Evolutionary conservation across 2,888 invertebrate genomes (phyloP), one percentile per base, ranked within the genome.

Genomic region (Tillus elongatus): DNA sequence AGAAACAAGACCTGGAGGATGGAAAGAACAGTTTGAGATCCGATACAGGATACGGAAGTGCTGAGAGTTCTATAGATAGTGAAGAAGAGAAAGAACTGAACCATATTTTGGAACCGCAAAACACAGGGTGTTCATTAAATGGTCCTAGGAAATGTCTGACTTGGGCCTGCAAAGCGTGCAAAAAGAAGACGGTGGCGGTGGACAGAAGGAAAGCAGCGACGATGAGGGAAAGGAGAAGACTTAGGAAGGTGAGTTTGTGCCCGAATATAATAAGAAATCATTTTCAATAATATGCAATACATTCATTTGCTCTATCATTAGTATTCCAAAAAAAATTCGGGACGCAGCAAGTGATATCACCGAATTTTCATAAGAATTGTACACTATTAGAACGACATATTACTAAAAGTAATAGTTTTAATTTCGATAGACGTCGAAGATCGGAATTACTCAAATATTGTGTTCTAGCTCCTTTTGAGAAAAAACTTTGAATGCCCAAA

Each of bases 141-240:
- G 69, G 70, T 4, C 77, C 77, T 33, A 71, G 88, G 43, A 77
- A 87, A 42, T 96, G 95, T 57, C 71, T 96, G 27, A 77, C 93
- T 8, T 96, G 95, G 95, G 95, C 95, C 2, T 96, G 96, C 66
- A 95, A 95, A 60, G 92, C 93, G 1, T 95, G 95, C 68, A 95
- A 95, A 66, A 83, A 91, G 69, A 93, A 95, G 69, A 91, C 87
- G 10, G 91, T 93, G 30, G 84, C 92, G 1, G 87, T 96, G 4
- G 97, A 98, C 68, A 73, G 97, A 36, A 75, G 97, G 58, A 95
- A 95, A 73, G 97, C 97, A 3, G 97, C 97, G 1, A 98, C 97
- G 2, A 72, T 98, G 65, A 72, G 97, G 2, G 97, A 98, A 65
- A 71, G 97, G 45, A 70, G 96, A 50, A 73, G 97, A 43, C 74